Conservation (phyloP, 2,888 invertebrate genomes). For the Tridacna crocea region DNA sequence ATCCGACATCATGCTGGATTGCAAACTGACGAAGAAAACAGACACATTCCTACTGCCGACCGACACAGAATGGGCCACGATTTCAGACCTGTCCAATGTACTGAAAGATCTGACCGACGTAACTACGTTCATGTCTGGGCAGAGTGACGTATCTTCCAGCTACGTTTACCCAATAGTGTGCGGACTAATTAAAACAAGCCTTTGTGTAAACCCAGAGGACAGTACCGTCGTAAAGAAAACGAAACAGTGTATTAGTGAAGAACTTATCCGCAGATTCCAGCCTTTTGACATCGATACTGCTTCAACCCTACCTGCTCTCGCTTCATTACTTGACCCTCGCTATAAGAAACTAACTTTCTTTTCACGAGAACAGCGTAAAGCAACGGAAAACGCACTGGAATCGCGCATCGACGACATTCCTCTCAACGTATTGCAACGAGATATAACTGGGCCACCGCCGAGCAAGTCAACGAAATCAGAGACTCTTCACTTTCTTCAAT, state of each 20-base stretch:
- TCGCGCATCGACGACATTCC: neutral
- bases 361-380: neutral
- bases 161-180: conserved; percentile 26
- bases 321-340: conserved; percentile 15
- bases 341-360: conserved; percentile 15
- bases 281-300: neutral
- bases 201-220: neutral
- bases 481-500: conserved; percentile 4
- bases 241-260: conserved; percentile 1
- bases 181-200: conserved; percentile 9
- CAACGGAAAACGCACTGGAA: neutral
- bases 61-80: conserved; percentile 20
- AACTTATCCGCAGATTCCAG: conserved; percentile 11
- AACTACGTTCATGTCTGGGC: conserved; percentile 29
- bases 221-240: neutral
- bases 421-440: conserved; percentile 2
- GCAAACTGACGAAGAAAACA: conserved; percentile 24
- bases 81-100: conserved; percentile 15
- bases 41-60: conserved; percentile 22
- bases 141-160: conserved; percentile 24
- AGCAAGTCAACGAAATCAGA: neutral
- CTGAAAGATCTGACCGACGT: conserved; percentile 26
- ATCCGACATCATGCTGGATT: conserved; percentile 33
- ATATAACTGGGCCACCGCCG: neutral
- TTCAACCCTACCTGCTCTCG: conserved; percentile 1